phyloP scores from a whole-genome alignment of 2,888 invertebrate genomes.

The Chloroclystis v-ata region DNA sequence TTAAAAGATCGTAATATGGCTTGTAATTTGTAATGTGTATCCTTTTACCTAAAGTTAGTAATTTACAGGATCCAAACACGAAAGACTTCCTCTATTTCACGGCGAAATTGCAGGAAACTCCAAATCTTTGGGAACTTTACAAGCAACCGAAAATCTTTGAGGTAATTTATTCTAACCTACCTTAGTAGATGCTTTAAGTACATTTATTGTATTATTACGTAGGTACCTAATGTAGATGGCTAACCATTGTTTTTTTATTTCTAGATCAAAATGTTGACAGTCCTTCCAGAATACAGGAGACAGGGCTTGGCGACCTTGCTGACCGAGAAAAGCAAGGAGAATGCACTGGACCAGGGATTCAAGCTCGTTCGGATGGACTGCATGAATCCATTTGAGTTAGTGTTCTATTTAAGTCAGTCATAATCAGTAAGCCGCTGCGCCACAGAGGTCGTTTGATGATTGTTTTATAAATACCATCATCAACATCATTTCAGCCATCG shows the following conservation, averaged over 20 bases:
- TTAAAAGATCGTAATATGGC: too few relatives aligned
- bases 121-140: constrained; percentile 62
- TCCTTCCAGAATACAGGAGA: constrained; percentile 58
- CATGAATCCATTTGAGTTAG: constrained; percentile 64
- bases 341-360: constrained; percentile 54
- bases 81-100: constrained; percentile 64
- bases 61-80: constrained; percentile 54
- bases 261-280: constrained; percentile 66
- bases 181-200: too few relatives aligned
- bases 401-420: constrained; percentile 9
- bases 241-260: not conserved
- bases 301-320: constrained; percentile 57
- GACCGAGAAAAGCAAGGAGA: constrained; percentile 48
- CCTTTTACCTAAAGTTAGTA: not conserved
- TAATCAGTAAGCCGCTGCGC: too few relatives aligned
- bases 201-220: too few relatives aligned
- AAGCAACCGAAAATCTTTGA: constrained; percentile 60
- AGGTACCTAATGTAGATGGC: too few relatives aligned
- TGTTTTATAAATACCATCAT: too few relatives aligned
- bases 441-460: too few relatives aligned
- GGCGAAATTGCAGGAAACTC: constrained; percentile 65
- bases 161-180: constrained; percentile 31
- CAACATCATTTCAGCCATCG: too few relatives aligned
- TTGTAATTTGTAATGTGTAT: too few relatives aligned
- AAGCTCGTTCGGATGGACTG: constrained; percentile 65